Base-by-base conservation (phyloP, 2,113 vertebrate genomes). In the Micromys minutus region DNA sequence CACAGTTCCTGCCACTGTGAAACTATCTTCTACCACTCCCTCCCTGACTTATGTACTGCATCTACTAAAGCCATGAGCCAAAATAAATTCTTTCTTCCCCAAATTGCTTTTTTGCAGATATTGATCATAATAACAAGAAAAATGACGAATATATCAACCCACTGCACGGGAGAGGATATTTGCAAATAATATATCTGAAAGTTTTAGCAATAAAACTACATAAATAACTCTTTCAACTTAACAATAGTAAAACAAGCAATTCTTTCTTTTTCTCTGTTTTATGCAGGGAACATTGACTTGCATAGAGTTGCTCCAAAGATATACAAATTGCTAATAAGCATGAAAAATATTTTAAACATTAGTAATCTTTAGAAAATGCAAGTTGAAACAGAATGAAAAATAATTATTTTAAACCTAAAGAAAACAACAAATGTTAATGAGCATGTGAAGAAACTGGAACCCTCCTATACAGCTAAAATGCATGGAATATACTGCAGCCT, bases 301-400 rank as follows among this genome's bases (percentile, higher is more conserved):
- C 91, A 72, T 50, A 80, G 59, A 93, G 5, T 65, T 87, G 83
- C 61, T 94, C 52, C 3, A 71, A 87, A 92, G n/a, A 83, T 77
- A 65, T 26, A 36, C 29, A 71, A 76, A 83, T 77, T 71, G 31
- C 31, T 74, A 86, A 86, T 0, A 89, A 80, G 3, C 2, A 52
- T 22, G 21, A n/a, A 80, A 92, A 81, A 39, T 1, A 67, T 87
- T n/a, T 50, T 50, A 69, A 50, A 69, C 45, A 67, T 52, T 52
- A 65, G 61, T 67, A n/a, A 19, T 36, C 39, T 29, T 71, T 87
- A 88, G 26, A 90, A 87, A 85, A 88, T 61, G 69, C 75, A 94
- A 94, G 95, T 79, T 47, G 47, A 95, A 87, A 69, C 45, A 11
- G 55, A 65, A 39, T 83, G 39, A 88, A 47, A 74, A 65, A 77